Evolutionary conservation across 2,797 vertebrate genomes (phyloP).

Genomic region (Saxicola maurus): DNA sequence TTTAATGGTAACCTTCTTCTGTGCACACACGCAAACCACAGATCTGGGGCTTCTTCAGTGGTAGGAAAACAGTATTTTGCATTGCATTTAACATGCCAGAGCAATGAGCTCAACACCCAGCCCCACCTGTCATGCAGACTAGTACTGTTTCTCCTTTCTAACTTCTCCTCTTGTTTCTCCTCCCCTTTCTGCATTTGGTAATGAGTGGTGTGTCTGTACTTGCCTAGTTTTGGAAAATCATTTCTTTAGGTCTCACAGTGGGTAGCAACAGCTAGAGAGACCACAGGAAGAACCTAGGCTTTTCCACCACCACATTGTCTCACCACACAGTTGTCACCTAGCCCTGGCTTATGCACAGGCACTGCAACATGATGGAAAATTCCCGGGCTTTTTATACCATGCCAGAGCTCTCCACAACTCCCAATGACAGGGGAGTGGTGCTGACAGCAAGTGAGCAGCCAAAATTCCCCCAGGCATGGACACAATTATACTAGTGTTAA

Average conservation of each 20-base stretch:
- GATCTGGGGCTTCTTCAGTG: neutral
- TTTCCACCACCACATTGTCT: neutral
- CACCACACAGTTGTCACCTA: neutral
- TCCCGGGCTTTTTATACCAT: neutral
- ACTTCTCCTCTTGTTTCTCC: neutral
- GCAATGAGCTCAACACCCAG: neutral
- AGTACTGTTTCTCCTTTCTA: neutral
- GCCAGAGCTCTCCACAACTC: neutral
- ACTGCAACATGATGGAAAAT: neutral
- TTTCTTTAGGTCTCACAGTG: neutral
- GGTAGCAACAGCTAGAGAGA: neutral
- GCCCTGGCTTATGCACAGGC: neutral
- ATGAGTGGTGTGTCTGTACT: neutral
- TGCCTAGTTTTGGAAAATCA: neutral
- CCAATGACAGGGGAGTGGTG: neutral
- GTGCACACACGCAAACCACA: neutral
- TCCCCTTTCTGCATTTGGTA: neutral
- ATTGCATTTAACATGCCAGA: neutral
- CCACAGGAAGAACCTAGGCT: neutral
- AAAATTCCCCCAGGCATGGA: fast-evolving
- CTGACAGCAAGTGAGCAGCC: fast-evolving
- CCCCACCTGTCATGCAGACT: neutral
- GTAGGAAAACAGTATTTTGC: neutral
- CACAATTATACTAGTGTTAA: neutral
- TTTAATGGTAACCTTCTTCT: neutral